phyloP scores from a whole-genome alignment of 2,797 vertebrate species.

The Xerus rutilus region DNA sequence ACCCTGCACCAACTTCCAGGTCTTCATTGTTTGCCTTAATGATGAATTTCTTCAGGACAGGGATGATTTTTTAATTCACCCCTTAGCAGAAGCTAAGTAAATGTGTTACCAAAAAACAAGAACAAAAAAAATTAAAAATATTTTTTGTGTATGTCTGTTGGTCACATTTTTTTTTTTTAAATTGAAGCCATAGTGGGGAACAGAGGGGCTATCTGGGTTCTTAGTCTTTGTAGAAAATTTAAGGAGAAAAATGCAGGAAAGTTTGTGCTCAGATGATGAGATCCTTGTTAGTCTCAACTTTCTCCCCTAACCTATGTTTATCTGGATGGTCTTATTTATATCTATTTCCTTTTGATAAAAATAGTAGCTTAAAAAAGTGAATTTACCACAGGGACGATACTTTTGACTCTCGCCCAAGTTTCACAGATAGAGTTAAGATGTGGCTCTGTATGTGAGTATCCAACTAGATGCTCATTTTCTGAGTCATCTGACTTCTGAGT shows the following conservation, averaged over 20 bases:
- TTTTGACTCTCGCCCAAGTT: conserved; percentile 11
- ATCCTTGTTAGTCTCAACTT: conserved; percentile 26
- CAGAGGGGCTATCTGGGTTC: neutral
- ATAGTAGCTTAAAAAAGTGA: conserved; percentile 59
- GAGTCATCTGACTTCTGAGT: conserved; percentile 79
- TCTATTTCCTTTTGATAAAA: conserved; percentile 76
- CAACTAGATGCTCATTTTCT: conserved; percentile 69
- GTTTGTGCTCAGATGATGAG: conserved; percentile 3
- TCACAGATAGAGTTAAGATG: conserved; percentile 33
- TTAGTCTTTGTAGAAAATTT: neutral
- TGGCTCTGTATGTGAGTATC: neutral
- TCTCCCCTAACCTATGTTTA: conserved; percentile 77
- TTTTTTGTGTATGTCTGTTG: conserved; percentile 38
- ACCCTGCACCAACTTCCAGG: neutral
- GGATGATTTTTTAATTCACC: conserved; percentile 60
- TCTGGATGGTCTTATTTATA: conserved; percentile 76
- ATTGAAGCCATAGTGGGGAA: neutral
- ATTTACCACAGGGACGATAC: conserved; percentile 35
- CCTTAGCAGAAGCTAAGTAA: conserved; percentile 42
- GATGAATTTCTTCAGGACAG: conserved; percentile 10
- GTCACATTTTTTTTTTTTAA: neutral
- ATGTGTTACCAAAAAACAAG: neutral
- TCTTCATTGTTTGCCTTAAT: neutral
- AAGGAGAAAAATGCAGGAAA: neutral
- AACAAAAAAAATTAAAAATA: neutral